Evolutionary conservation across 2,888 invertebrate species (phyloP).

Genomic region (Tipula lateralis): DNA sequence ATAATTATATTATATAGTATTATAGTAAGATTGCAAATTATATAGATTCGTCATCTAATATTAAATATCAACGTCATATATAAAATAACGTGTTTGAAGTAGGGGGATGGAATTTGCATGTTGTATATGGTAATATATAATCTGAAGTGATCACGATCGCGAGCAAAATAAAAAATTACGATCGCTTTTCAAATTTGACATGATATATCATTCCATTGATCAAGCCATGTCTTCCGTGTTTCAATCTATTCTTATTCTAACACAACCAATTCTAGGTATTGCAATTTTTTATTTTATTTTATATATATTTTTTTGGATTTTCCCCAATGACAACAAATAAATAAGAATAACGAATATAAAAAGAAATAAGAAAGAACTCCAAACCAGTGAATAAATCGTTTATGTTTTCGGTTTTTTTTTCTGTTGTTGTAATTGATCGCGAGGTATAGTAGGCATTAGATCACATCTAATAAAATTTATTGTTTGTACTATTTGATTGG

Average conservation of each 20-base stretch:
- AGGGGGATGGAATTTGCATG: not conserved
- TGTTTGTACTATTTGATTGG: conserved; percentile 26
- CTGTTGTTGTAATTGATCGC: not conserved
- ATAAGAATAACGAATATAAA: not conserved
- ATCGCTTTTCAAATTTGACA: conserved; percentile 19
- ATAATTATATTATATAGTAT: not conserved
- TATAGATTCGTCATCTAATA: not conserved
- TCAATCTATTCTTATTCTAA: not conserved
- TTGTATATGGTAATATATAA: not conserved
- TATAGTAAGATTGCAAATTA: not conserved
- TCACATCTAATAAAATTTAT: conserved; percentile 27
- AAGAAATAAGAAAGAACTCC: not conserved
- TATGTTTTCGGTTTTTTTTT: not conserved
- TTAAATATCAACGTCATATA: not conserved
- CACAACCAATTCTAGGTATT: conserved; percentile 14
- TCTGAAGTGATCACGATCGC: not conserved
- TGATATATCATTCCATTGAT: conserved; percentile 25
- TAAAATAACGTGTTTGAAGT: not conserved
- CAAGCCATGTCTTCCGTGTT: not conserved
- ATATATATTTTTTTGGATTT: conserved; percentile 27
- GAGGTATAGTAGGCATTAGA: conserved; percentile 12
- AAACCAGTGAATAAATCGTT: not conserved
- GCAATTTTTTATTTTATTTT: too few species aligned
- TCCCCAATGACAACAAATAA: conserved; percentile 25
- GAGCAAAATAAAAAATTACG: not conserved